Conservation (phyloP, 2,113 vertebrate species). For the Tupaia chinensis region DNA sequence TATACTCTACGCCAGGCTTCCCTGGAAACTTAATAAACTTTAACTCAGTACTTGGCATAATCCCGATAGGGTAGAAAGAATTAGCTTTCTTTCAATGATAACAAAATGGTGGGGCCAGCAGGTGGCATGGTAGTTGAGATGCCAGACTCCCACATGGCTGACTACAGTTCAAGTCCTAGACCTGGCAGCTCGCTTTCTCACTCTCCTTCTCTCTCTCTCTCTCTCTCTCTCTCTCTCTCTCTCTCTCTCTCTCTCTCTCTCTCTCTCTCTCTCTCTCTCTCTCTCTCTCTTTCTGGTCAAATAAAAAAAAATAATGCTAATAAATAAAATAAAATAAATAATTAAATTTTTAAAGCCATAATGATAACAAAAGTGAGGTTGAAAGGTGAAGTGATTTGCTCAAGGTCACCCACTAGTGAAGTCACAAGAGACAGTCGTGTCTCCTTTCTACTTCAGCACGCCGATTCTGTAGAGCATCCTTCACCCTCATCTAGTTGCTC, state of each 20-base stretch:
- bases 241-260: too few species aligned
- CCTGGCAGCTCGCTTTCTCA: too few species aligned
- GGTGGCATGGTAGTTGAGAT: too few species aligned
- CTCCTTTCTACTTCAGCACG: background rate
- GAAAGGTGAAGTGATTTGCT: conserved; percentile 30
- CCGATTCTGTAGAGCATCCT: background rate
- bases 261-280: too few species aligned
- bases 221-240: too few species aligned
- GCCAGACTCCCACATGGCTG: too few species aligned
- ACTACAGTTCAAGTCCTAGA: too few species aligned
- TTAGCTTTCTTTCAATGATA: conserved; percentile 5
- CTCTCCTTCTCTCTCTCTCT: too few species aligned
- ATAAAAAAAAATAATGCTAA: too few species aligned
- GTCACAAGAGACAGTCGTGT: background rate
- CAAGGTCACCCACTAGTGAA: background rate
- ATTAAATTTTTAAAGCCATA: too few species aligned
- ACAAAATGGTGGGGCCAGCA: background rate
- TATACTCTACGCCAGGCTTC: background rate
- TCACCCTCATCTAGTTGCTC: background rate
- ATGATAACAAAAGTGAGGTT: background rate
- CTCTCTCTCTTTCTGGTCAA: too few species aligned
- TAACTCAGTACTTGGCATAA: background rate
- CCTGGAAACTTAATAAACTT: background rate
- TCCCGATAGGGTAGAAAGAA: background rate
- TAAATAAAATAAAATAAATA: too few species aligned